A percentile compares a stretch with the other conserved stretches of the same genome.
Evolutionary conservation across 2,113 vertebrate genomes (phyloP).

Genomic region (Cariama cristata): DNA sequence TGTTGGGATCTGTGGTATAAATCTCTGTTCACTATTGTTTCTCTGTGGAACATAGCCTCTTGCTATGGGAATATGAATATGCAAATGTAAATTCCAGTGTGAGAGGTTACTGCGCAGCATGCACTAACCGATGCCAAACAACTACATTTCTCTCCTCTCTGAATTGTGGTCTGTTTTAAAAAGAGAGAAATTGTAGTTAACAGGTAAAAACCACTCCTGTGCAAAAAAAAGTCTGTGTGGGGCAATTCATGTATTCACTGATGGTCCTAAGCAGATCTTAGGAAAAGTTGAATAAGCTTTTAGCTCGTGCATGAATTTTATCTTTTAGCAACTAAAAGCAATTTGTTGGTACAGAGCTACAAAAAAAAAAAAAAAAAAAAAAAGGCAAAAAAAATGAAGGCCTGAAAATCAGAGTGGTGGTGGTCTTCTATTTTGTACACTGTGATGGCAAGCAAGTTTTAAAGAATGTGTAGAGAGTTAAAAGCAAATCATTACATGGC

Average conservation of each 20-base stretch:
- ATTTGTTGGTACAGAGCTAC: not conserved
- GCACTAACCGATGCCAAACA: not conserved
- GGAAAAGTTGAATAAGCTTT: not conserved
- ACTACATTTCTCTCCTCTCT: not conserved
- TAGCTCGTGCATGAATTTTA: not conserved
- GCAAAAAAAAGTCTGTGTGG: not conserved
- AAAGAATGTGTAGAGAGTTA: slow-evolving; percentile 46
- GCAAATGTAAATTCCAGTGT: slow-evolving; percentile 23
- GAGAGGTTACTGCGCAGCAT: not conserved
- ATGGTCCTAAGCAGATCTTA: not conserved
- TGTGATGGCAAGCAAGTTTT: not conserved
- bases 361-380: not conserved
- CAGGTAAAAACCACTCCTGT: not conserved
- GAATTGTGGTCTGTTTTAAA: not conserved
- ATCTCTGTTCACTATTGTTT: not conserved
- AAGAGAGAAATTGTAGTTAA: not conserved
- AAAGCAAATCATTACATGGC: not conserved
- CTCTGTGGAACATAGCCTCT: not conserved
- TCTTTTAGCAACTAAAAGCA: not conserved
- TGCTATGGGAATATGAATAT: slow-evolving; percentile 18
- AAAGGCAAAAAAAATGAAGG: accelerated
- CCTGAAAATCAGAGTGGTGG: not conserved
- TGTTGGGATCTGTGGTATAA: not conserved
- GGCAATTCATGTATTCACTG: not conserved
- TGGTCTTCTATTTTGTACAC: not conserved